These are phyloP conservation scores for Papilio polytes DNA, from an alignment of 1,140 invertebrate genomes.

Conservation along the genomic window DNA sequence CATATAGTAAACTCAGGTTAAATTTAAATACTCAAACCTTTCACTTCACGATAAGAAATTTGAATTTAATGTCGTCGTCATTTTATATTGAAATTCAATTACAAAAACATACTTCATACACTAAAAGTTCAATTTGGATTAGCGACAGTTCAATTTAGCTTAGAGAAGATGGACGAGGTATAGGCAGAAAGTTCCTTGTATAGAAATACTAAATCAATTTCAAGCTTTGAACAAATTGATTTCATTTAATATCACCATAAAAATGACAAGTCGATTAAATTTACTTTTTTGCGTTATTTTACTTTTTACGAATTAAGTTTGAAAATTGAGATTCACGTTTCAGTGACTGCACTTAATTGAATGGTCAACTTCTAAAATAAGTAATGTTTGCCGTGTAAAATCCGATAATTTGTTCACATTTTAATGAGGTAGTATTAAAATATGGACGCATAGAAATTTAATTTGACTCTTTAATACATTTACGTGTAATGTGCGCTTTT, in stretches of 20 bases:
- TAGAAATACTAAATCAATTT: constrained; percentile 34
- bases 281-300: background rate
- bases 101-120: constrained; percentile 29
- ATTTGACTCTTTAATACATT: no score
- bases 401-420: no score
- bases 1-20: background rate
- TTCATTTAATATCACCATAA: constrained; percentile 17
- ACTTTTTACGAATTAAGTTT: background rate
- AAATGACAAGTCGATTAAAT: background rate
- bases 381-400: no score
- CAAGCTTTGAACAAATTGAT: constrained; percentile 14
- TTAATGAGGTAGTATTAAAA: no score
- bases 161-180: constrained; percentile 32
- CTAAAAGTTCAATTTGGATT: constrained; percentile 40
- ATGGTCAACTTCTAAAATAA: no score
- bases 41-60: background rate
- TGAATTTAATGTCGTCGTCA: background rate
- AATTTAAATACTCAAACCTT: background rate
- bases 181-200: constrained; percentile 35
- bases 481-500: no score
- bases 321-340: background rate
- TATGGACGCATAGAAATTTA: no score
- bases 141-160: constrained; percentile 40
- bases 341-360: background rate
- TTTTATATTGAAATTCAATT: constrained; percentile 23